Evolutionary conservation across 2,888 invertebrate species (phyloP).

Genomic region (Melanostoma mellinum): DNA sequence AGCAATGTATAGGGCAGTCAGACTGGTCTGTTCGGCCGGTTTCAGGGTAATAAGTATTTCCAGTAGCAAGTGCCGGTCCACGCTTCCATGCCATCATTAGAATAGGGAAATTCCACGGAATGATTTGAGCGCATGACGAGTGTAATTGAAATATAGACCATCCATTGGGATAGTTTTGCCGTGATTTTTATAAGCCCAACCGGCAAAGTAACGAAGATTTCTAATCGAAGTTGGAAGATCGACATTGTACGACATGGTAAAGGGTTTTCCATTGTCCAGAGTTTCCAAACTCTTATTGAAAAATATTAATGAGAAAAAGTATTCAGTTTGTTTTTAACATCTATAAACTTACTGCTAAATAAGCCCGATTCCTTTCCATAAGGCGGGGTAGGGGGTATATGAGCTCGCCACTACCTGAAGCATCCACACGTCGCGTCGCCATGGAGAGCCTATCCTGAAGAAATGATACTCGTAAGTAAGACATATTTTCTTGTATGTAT

Average conservation of each 20-base stretch:
- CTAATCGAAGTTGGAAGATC: constrained; percentile 86
- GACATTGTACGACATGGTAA: constrained; percentile 86
- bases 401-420: constrained; percentile 90
- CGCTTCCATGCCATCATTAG: constrained; percentile 98
- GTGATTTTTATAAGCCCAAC: constrained; percentile 95
- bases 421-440: constrained; percentile 94
- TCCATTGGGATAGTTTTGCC: constrained; percentile 89
- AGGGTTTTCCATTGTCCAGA: constrained; percentile 97
- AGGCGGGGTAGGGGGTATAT: constrained; percentile 82
- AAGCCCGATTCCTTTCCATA: constrained; percentile 87
- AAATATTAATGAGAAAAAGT: constrained; percentile 1
- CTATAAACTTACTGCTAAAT: constrained; percentile 88
- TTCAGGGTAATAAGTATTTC: constrained; percentile 93
- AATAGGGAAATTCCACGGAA: constrained; percentile 77
- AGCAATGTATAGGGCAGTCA: constrained; percentile 94
- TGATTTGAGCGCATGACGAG: constrained; percentile 95
- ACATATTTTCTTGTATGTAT: too few species aligned
- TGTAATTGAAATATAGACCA: constrained; percentile 92
- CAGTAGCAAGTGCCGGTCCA: constrained; percentile 90
- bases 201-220: constrained; percentile 92
- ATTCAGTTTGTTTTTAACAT: not conserved
- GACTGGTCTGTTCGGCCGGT: constrained; percentile 97
- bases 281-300: constrained; percentile 91
- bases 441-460: constrained; percentile 86
- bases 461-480: not conserved